phyloP scores from a whole-genome alignment of 2,797 vertebrate genomes.

The Sebastolobus altivelis region DNA sequence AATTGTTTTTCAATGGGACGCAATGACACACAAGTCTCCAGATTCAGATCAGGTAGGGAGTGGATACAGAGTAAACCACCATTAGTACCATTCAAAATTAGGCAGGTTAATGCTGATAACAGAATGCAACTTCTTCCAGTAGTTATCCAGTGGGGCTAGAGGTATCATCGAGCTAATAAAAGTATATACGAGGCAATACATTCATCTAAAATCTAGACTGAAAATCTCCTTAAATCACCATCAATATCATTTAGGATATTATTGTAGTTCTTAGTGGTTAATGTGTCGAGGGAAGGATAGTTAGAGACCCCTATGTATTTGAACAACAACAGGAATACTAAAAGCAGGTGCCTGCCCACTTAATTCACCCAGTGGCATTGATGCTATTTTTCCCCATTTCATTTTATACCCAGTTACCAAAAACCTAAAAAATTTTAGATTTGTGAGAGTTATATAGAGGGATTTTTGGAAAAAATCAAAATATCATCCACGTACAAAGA shows the following conservation, averaged over 20 bases:
- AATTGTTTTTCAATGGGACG: background rate
- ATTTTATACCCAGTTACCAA: background rate
- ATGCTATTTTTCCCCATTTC: background rate
- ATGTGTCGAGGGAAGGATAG: background rate
- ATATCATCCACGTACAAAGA: background rate
- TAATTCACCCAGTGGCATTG: no score
- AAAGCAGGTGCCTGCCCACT: background rate
- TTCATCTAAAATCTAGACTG: background rate
- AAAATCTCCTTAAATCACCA: background rate
- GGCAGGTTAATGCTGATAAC: background rate
- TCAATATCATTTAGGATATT: background rate
- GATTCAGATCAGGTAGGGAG: background rate
- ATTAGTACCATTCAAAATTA: background rate
- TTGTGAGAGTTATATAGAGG: background rate
- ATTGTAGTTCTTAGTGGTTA: background rate
- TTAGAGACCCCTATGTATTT: background rate
- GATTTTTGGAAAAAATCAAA: background rate
- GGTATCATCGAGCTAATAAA: background rate
- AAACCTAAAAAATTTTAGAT: background rate
- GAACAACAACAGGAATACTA: background rate
- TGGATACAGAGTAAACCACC: background rate
- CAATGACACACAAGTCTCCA: background rate
- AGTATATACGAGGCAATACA: no score
- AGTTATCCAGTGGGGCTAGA: background rate
- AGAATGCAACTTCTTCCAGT: background rate